Percentiles rank a stretch among this genome's conserved stretches.
These are phyloP conservation scores for Chymomyza amoena DNA, from an alignment of 2,888 invertebrate genomes.

Conservation along the genomic window DNA sequence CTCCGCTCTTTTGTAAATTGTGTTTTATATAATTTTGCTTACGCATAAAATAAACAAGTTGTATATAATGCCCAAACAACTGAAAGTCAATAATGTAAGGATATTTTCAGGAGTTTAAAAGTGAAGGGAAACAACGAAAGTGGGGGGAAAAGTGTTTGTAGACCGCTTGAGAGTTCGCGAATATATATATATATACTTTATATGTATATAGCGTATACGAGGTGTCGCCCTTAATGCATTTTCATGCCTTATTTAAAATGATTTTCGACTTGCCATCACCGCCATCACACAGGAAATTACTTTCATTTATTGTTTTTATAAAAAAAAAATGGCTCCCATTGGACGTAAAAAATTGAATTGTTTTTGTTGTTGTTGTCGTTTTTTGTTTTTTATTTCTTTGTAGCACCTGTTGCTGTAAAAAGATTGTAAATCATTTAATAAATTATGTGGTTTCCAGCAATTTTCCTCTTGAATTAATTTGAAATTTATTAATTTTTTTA, in stretches of 20 bases:
- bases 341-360: conserved; percentile 3
- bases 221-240: conserved; percentile 59
- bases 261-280: conserved; percentile 48
- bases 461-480: conserved; percentile 50
- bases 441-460: conserved; percentile 31
- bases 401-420: conserved; percentile 47
- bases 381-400: conserved; percentile 10
- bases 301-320: conserved; percentile 51
- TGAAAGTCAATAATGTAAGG: conserved; percentile 51
- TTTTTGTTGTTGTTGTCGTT: neutral
- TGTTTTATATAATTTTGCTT: conserved; percentile 25
- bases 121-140: neutral
- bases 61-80: conserved; percentile 32
- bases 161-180: neutral
- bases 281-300: conserved; percentile 56
- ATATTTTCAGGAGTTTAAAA: conserved; percentile 33
- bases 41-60: conserved; percentile 49
- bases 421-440: conserved; percentile 28
- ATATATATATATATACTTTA: too few relatives aligned
- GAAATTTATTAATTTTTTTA: neutral
- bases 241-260: conserved; percentile 70
- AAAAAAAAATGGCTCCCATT: conserved; percentile 23
- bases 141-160: neutral
- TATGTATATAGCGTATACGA: conserved; percentile 8
- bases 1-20: neutral